Evolutionary conservation across 2,888 invertebrate genomes (phyloP), one percentile per base, ranked within the genome.

Genomic region (Geotrupes spiniger): DNA sequence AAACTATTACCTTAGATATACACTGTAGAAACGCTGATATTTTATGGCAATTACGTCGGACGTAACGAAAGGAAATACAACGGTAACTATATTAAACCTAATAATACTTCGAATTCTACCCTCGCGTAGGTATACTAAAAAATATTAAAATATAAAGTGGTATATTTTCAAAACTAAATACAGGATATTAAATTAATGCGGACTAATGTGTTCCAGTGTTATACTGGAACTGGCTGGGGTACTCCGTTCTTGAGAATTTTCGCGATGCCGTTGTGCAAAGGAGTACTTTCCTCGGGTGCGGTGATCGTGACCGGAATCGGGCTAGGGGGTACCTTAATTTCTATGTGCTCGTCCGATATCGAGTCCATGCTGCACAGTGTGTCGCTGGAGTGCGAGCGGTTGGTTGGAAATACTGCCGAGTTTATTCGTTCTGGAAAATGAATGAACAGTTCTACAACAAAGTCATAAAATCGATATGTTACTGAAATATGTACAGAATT

Each of bases 341-440:
- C 79, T 26, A 81, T 80, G 61, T 82, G 81, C 49, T 80, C 79
- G 58, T 78, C 78, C 1, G 82, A 82, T 63, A 81, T 78, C 43
- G 82, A 82, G 58, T 83, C 83, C 40, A 83, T 76, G 36, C 83
- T 83, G 59, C 81, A 82, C 42, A 83, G 68, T 2, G 83, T 83
- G 58, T 82, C 83, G 59, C 82, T 82, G 56, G 80, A 81, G 41
- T 66, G 68, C 8, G 68, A 63, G 12, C 73, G 65, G 51, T 73
- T 66, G 25, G 71, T 69, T 14, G 74, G 72, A 52, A 75, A 75
- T 6, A 70, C 64, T 12, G 60, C 70, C 53, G 56, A 68, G 53
- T 70, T 71, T 51, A 71, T 63, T 10, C 71, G 72, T 58, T 75
- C 75, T 75, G 64, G 9, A 64, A 69, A 47, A 44, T 58, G 58